Conservation (phyloP, 2,888 invertebrate genomes). For the Phrixothrix hirtus region DNA sequence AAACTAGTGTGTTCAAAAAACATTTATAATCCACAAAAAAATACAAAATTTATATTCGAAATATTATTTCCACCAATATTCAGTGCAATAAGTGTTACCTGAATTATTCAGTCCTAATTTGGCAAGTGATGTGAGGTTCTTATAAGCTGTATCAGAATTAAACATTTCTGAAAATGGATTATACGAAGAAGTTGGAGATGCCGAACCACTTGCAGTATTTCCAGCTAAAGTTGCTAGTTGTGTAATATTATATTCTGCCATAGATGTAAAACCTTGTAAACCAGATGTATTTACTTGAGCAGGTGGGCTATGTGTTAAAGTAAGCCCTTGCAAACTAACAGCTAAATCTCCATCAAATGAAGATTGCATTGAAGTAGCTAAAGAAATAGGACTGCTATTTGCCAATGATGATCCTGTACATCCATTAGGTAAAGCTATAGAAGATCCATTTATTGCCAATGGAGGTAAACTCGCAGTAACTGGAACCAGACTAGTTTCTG, state of each 20-base stretch:
- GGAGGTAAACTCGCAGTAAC: conserved; percentile 40
- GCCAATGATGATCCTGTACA: conserved; percentile 59
- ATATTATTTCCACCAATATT: conserved; percentile 20
- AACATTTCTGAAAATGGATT: conserved; percentile 78
- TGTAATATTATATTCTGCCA: conserved; percentile 85
- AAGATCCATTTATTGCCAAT: conserved; percentile 44
- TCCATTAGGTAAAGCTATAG: conserved; percentile 43
- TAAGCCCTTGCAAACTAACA: conserved; percentile 48
- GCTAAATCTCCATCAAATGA: conserved; percentile 77
- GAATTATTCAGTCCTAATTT: conserved; percentile 75
- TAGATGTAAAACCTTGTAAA: conserved; percentile 66
- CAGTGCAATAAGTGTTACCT: conserved; percentile 56
- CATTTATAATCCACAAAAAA: conserved; percentile 13
- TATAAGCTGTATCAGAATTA: conserved; percentile 78
- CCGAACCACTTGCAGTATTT: conserved; percentile 56
- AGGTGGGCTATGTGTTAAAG: conserved; percentile 45
- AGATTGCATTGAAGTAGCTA: conserved; percentile 71
- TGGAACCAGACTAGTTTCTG: conserved; percentile 40
- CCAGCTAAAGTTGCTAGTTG: conserved; percentile 82
- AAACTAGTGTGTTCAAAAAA: conserved; percentile 20
- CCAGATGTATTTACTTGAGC: conserved; percentile 43
- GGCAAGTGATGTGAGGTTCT: conserved; percentile 87
- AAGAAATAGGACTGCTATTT: conserved; percentile 70
- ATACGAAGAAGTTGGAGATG: conserved; percentile 64
- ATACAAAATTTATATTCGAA: conserved; percentile 3